These are phyloP conservation scores for Drosophila recens DNA, from an alignment of 2,888 invertebrate species.

Conservation along the genomic window DNA sequence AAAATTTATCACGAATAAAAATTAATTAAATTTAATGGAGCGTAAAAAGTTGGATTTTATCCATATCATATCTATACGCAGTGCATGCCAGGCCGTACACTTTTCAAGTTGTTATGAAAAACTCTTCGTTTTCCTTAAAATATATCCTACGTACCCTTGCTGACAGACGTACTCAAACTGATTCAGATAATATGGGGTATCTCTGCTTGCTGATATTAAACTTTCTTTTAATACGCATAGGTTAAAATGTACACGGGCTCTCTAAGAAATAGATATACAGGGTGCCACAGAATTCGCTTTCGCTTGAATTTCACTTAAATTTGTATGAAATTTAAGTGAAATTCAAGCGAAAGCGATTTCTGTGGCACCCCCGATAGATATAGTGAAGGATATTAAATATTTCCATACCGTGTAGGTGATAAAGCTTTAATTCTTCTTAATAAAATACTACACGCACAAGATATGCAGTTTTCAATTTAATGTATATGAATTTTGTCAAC, in stretches of 20 bases:
- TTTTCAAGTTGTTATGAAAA: conserved; percentile 26
- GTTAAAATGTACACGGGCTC: too few species aligned
- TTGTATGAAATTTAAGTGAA: too few species aligned
- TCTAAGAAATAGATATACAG: too few species aligned
- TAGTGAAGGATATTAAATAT: too few species aligned
- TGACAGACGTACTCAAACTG: not conserved
- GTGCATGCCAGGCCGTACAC: conserved; percentile 4
- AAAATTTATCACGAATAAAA: conserved; percentile 71
- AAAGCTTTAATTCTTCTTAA: too few species aligned
- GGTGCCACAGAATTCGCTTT: too few species aligned
- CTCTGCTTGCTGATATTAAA: not conserved
- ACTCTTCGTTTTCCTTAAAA: conserved; percentile 17
- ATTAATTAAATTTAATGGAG: conserved; percentile 78
- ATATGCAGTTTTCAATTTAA: not conserved
- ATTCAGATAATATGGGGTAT: not conserved
- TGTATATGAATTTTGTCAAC: conserved; percentile 3
- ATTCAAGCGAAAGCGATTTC: too few species aligned
- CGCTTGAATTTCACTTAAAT: too few species aligned
- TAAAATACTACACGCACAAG: not conserved
- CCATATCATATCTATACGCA: conserved; percentile 15
- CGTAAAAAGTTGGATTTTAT: conserved; percentile 58
- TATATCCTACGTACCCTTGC: not conserved
- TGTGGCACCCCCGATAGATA: too few species aligned
- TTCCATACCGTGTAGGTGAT: too few species aligned
- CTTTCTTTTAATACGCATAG: too few species aligned